A percentile compares a stretch with the other conserved stretches of the same genome.
These are phyloP conservation scores for Phyto melanocephala DNA, from an alignment of 2,888 invertebrate genomes.

Conservation along the genomic window DNA sequence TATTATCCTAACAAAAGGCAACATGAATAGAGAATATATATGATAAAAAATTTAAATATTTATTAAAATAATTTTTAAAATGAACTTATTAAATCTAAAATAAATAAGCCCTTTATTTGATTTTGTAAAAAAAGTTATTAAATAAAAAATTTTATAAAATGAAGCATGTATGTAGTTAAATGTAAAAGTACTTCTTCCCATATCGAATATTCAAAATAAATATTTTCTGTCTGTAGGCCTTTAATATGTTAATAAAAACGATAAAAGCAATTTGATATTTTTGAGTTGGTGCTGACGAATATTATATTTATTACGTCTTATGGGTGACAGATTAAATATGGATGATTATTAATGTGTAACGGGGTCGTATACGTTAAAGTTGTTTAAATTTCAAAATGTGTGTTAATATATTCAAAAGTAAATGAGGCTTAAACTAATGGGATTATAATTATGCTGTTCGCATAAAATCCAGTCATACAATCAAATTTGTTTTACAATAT, in stretches of 20 bases:
- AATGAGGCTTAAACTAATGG: not conserved
- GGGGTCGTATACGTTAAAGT: not conserved
- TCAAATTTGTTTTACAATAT: too few relatives aligned
- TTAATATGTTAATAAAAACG: not conserved
- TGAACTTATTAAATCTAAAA: too few relatives aligned
- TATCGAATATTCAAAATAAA: not conserved
- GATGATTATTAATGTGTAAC: not conserved
- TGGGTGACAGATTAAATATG: not conserved
- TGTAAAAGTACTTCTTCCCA: not conserved
- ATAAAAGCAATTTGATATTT: not conserved
- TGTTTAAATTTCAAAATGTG: not conserved
- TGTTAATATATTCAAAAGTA: not conserved
- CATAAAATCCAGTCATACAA: too few relatives aligned
- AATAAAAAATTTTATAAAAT: too few relatives aligned
- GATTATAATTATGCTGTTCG: not conserved
- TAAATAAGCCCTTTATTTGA: too few relatives aligned
- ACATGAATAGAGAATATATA: too few relatives aligned
- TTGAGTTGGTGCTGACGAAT: not conserved
- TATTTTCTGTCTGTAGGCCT: not conserved
- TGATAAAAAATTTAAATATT: too few relatives aligned
- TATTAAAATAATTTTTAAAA: too few relatives aligned
- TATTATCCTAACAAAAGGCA: too few relatives aligned
- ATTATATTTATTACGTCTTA: not conserved
- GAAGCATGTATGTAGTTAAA: too few relatives aligned
- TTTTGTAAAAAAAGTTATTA: too few relatives aligned